Conservation (phyloP, 2,797 vertebrate species). For the Prunella strophiata region DNA sequence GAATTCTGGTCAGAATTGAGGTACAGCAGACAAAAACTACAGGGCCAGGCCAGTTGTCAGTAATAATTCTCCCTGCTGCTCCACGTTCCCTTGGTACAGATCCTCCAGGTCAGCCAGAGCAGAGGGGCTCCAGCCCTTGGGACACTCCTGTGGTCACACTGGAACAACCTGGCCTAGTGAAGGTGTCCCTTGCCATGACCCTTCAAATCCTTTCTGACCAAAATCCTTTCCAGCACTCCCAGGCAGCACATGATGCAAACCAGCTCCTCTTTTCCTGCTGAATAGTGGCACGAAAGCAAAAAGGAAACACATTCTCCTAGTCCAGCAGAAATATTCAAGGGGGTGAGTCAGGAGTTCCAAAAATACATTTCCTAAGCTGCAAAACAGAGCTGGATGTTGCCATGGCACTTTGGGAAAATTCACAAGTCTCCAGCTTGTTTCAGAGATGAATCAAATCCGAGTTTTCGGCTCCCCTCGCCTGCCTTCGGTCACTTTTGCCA, state of each 20-base stretch:
- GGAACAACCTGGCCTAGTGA: background rate
- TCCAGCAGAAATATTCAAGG: constrained; percentile 65
- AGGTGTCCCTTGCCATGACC: background rate
- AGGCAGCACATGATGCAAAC: background rate
- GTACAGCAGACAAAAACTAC: rapidly evolving
- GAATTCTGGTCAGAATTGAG: background rate
- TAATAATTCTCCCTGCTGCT: rapidly evolving
- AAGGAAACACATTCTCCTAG: constrained; percentile 66
- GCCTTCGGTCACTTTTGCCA: background rate
- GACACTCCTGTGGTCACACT: too few relatives aligned
- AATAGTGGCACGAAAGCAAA: constrained; percentile 62
- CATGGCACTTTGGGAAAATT: constrained; percentile 76
- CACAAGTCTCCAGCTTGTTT: constrained; percentile 66
- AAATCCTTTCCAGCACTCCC: background rate
- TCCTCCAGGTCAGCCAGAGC: background rate
- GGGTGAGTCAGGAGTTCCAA: constrained; percentile 77
- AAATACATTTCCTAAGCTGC: constrained; percentile 74
- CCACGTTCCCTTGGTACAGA: rapidly evolving
- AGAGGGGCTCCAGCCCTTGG: background rate
- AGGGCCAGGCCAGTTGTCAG: background rate
- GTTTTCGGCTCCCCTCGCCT: background rate
- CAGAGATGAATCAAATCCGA: constrained; percentile 16
- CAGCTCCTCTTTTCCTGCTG: constrained; percentile 62
- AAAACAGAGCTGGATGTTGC: constrained; percentile 74
- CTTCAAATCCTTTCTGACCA: background rate